A percentile compares a stretch with the other conserved stretches of the same genome.
Conservation (phyloP, 2,113 vertebrate genomes). For the Raphicerus campestris region DNA sequence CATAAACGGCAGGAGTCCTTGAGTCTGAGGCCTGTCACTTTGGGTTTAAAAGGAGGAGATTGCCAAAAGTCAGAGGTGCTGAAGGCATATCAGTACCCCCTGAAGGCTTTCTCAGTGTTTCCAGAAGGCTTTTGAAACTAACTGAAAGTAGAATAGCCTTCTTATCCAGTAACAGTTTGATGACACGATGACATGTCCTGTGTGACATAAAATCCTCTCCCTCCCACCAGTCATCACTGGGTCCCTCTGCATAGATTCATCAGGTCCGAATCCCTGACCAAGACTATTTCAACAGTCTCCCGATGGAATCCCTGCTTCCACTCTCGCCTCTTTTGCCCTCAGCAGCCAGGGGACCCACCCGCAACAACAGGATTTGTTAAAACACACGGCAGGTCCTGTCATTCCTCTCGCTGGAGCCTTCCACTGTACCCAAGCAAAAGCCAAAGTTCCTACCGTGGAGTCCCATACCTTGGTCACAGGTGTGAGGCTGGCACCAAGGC, state of each 20-base stretch:
- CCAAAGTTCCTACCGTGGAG: neutral
- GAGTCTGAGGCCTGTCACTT: neutral
- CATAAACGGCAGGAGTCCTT: neutral
- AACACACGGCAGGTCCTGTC: neutral
- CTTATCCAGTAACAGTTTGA: neutral
- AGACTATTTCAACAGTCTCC: neutral
- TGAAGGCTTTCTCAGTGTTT: neutral
- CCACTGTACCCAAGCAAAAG: neutral
- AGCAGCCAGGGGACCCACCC: neutral
- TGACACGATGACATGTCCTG: accelerated
- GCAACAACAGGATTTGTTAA: neutral
- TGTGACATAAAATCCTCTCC: neutral
- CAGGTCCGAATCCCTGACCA: accelerated
- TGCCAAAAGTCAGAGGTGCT: neutral
- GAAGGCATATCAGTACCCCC: neutral
- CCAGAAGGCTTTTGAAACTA: neutral
- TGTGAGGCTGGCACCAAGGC: neutral
- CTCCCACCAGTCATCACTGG: neutral
- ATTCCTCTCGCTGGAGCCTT: neutral
- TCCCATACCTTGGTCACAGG: neutral
- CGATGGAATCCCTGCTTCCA: accelerated
- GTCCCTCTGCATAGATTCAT: neutral
- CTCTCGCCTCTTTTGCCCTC: accelerated
- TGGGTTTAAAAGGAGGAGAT: neutral
- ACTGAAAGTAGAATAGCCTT: neutral